These are phyloP conservation scores for Coenonympha glycerion DNA, from an alignment of 2,888 invertebrate genomes.

Conservation along the genomic window DNA sequence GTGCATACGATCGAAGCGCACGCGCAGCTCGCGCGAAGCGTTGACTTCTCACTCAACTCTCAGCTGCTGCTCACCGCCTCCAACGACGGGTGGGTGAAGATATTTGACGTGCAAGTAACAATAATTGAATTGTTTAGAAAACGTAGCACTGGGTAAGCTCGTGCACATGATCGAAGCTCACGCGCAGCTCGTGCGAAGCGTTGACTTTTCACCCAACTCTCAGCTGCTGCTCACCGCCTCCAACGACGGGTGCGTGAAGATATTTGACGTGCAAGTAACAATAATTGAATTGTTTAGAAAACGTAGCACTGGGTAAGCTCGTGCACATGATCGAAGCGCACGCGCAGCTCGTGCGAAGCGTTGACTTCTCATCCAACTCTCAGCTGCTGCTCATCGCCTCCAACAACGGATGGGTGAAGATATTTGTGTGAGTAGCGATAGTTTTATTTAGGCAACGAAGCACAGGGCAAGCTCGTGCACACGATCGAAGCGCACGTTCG, in stretches of 20 bases:
- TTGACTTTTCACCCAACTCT: conserved; percentile 95
- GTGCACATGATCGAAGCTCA: conserved; percentile 95
- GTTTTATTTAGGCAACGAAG: conserved; percentile 87
- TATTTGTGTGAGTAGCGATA: conserved; percentile 87
- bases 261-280: conserved; percentile 92
- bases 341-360: conserved; percentile 90
- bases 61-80: conserved; percentile 91
- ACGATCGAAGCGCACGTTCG: conserved; percentile 95
- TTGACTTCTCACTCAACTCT: conserved; percentile 95
- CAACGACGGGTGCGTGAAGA: conserved; percentile 94
- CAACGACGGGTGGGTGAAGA: conserved; percentile 94
- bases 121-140: too few relatives aligned
- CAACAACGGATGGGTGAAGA: conserved; percentile 94
- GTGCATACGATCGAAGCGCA: conserved; percentile 95
- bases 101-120: too few relatives aligned
- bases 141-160: conserved; percentile 88
- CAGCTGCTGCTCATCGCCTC: conserved; percentile 91
- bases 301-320: conserved; percentile 88
- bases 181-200: conserved; percentile 90
- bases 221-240: conserved; percentile 91
- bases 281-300: too few relatives aligned
- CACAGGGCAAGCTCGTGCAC: conserved; percentile 87
- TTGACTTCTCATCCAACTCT: conserved; percentile 95
- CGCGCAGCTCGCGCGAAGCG: conserved; percentile 90
- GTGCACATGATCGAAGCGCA: conserved; percentile 95